Percentiles rank a stretch among this genome's conserved stretches.
Conservation (phyloP, 2,113 vertebrate genomes). For the Anser cygnoides region DNA sequence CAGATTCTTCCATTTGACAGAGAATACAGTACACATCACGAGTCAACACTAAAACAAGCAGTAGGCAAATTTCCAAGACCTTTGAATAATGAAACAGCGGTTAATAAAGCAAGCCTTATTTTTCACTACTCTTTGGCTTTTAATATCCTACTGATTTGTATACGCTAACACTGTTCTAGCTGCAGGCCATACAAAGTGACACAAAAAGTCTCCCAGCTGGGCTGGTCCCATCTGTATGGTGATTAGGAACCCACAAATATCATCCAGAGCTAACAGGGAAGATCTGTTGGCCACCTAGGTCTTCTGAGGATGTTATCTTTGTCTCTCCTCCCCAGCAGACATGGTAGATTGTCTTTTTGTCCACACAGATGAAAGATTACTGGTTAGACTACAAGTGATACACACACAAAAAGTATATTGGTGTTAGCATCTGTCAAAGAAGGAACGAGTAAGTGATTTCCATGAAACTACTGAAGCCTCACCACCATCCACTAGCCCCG, state of each 20-base stretch:
- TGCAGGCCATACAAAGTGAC: background rate
- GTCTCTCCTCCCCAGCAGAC: conserved; percentile 2
- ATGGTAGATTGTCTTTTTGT: background rate
- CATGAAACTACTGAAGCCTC: background rate
- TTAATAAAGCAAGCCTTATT: conserved; percentile 2
- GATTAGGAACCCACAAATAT: conserved; percentile 3
- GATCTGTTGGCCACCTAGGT: background rate
- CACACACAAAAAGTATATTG: background rate
- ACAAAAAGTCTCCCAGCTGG: background rate
- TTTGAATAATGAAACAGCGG: background rate
- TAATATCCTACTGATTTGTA: background rate
- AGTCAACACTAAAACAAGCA: background rate
- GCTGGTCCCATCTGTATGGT: conserved; percentile 10
- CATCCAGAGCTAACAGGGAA: background rate
- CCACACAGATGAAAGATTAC: background rate
- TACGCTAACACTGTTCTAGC: background rate
- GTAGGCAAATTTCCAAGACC: background rate
- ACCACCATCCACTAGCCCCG: background rate
- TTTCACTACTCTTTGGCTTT: background rate
- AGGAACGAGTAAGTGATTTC: background rate
- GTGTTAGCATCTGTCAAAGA: background rate
- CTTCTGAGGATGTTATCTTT: conserved; percentile 32
- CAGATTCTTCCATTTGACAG: background rate
- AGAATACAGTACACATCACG: background rate
- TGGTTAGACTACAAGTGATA: background rate